These are phyloP conservation scores for Cosmorhoe ocellata DNA, from an alignment of 2,888 invertebrate species.

Conservation along the genomic window DNA sequence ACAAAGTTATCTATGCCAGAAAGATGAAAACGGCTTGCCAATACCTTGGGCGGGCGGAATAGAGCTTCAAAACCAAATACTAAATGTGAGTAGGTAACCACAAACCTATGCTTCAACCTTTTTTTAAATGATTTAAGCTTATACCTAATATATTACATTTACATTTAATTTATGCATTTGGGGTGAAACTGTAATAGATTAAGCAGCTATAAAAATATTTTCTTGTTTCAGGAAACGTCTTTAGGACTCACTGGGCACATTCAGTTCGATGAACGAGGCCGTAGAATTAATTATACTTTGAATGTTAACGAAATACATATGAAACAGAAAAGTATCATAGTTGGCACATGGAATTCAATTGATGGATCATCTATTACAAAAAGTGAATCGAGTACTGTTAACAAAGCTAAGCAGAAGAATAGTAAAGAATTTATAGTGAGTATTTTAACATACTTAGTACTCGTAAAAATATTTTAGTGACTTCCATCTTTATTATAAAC, in stretches of 20 bases:
- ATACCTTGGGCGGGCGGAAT: constrained; percentile 61
- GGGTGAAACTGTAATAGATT: too few species aligned
- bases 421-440: constrained; percentile 31
- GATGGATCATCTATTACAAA: constrained; percentile 79
- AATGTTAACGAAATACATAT: constrained; percentile 84
- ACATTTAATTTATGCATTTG: too few species aligned
- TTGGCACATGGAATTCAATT: constrained; percentile 63
- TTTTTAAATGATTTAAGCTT: too few species aligned
- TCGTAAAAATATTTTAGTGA: too few species aligned
- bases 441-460: not conserved
- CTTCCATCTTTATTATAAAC: too few species aligned
- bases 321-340: constrained; percentile 39
- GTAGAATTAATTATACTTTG: constrained; percentile 85
- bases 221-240: constrained; percentile 83
- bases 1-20: constrained; percentile 48
- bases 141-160: too few species aligned
- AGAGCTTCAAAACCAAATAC: constrained; percentile 57
- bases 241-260: constrained; percentile 86
- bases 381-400: constrained; percentile 1
- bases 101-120: too few species aligned
- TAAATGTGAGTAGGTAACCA: constrained; percentile 51
- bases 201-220: not conserved
- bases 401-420: constrained; percentile 66
- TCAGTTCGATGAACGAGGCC: constrained; percentile 86
- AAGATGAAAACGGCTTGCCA: constrained; percentile 31